Evolutionary conservation across 2,888 invertebrate genomes (phyloP).

Genomic region (Microplitis deprimator): DNA sequence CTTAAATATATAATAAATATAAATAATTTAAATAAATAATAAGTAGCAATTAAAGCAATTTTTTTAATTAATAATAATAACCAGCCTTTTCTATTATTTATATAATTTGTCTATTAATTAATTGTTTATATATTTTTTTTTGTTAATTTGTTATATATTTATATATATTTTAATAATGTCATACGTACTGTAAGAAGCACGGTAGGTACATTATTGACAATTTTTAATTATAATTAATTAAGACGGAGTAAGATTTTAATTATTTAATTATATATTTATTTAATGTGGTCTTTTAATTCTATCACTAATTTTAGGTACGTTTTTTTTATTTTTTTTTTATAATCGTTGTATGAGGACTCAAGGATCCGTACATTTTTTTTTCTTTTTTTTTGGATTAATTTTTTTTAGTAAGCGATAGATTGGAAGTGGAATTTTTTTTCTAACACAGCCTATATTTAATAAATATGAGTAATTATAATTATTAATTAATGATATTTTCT

Average conservation of each 20-base stretch:
- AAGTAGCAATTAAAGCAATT: neutral
- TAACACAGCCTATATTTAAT: neutral
- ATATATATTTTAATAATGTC: slow-evolving; percentile 36
- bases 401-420: slow-evolving; percentile 9
- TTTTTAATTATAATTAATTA: slow-evolving; percentile 29
- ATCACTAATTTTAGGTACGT: slow-evolving; percentile 61
- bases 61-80: neutral
- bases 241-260: slow-evolving; percentile 32
- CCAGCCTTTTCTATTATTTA: too few species aligned
- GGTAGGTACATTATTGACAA: slow-evolving; percentile 57
- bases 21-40: neutral
- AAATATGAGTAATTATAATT: neutral
- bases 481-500: neutral
- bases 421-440: neutral
- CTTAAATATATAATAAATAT: too few species aligned
- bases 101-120: neutral
- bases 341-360: slow-evolving; percentile 63
- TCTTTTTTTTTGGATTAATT: neutral
- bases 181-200: slow-evolving; percentile 45
- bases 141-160: neutral
- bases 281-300: slow-evolving; percentile 6
- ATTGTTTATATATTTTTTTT: neutral
- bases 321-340: slow-evolving; percentile 52
- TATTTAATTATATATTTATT: slow-evolving; percentile 25
- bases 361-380: neutral